Evolutionary conservation across 2,797 vertebrate species (phyloP).

Genomic region (Clarias laeviceps): DNA sequence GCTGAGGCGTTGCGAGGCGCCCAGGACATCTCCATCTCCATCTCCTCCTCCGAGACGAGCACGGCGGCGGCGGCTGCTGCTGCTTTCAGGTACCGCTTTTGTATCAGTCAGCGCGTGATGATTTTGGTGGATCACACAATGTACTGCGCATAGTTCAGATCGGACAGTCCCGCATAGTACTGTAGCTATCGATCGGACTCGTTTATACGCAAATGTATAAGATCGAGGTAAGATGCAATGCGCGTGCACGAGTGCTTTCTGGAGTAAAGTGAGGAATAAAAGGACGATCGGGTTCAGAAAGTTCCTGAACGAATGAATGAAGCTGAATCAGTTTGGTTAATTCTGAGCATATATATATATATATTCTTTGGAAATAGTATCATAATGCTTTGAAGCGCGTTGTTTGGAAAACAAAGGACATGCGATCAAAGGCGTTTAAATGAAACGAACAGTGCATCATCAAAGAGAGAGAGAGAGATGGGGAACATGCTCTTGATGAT

Average conservation of each 20-base stretch:
- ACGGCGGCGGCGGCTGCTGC: not conserved
- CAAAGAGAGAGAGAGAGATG: not conserved
- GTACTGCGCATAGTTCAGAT: slow-evolving; percentile 72
- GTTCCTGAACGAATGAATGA: no score
- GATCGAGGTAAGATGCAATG: no score
- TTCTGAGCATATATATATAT: no score
- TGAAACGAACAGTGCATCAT: not conserved
- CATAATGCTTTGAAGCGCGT: not conserved
- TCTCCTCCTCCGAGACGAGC: not conserved
- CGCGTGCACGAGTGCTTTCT: no score
- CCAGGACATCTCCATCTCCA: not conserved
- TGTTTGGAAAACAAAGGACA: slow-evolving; percentile 10
- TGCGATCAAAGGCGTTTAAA: not conserved
- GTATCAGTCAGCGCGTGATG: not conserved
- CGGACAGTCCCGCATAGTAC: slow-evolving; percentile 49
- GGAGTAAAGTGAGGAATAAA: no score
- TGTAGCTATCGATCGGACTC: not conserved
- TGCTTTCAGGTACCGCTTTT: slow-evolving; percentile 42
- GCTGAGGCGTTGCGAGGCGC: not conserved
- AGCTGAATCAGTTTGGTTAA: no score
- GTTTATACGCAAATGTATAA: not conserved
- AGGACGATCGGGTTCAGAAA: no score
- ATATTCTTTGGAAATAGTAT: not conserved
- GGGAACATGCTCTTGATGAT: not conserved
- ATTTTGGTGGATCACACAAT: not conserved